Conservation (phyloP, 2,888 invertebrate species). For the Tillus elongatus region DNA sequence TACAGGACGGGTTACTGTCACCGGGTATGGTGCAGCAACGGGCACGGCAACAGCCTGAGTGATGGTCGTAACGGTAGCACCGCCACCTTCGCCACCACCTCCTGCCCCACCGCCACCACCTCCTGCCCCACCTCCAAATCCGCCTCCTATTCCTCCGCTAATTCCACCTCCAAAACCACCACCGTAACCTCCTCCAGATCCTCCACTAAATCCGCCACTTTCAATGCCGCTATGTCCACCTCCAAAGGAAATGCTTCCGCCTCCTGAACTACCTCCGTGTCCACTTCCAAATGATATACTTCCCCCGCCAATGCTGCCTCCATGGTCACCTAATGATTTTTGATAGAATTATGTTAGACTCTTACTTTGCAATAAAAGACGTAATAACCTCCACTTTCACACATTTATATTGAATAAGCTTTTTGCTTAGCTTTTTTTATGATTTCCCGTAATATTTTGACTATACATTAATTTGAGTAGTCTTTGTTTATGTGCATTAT, state of each 20-base stretch:
- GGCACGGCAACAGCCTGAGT: constrained; percentile 34
- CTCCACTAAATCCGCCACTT: constrained; percentile 9
- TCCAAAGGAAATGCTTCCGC: constrained; percentile 18
- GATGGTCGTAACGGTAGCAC: constrained; percentile 33
- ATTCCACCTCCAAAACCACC: constrained; percentile 11
- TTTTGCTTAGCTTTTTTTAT: too few species aligned
- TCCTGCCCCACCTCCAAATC: constrained; percentile 12
- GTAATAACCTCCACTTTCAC: too few species aligned
- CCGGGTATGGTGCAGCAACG: constrained; percentile 34
- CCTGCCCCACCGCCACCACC: constrained; percentile 12
- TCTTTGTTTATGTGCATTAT: too few species aligned
- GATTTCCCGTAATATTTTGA: too few species aligned
- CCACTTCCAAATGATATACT: too few species aligned
- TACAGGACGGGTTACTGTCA: constrained; percentile 44
- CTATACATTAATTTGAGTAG: too few species aligned
- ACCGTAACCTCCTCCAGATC: constrained; percentile 9
- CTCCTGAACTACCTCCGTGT: constrained; percentile 22
- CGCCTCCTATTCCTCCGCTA: constrained; percentile 15
- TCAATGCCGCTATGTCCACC: constrained; percentile 16
- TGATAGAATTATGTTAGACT: too few species aligned
- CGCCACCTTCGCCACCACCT: constrained; percentile 35
- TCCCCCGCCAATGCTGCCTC: constrained; percentile 10
- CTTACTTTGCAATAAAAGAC: too few species aligned
- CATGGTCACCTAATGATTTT: constrained; percentile 13
- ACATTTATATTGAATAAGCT: too few species aligned